Conservation (phyloP, 1,140 invertebrate species). For the Drosophila subobscura region DNA sequence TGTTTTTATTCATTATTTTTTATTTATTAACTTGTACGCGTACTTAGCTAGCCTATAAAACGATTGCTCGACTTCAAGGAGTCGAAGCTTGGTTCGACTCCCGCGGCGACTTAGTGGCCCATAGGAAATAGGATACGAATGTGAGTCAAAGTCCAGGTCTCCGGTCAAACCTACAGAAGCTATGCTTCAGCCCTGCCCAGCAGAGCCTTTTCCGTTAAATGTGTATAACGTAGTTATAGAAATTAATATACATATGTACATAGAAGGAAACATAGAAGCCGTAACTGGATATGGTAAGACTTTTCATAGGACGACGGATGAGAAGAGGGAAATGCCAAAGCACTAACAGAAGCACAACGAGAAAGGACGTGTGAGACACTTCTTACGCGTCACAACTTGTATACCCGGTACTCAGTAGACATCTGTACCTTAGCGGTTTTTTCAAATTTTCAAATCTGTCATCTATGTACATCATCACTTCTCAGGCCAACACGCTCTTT, state of each 20-base stretch:
- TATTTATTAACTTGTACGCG: slow-evolving; percentile 4
- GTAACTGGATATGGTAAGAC: slow-evolving; percentile 12
- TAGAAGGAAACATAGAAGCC: slow-evolving; percentile 13
- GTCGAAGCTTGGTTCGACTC: slow-evolving; percentile 48
- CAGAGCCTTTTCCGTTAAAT: slow-evolving; percentile 25
- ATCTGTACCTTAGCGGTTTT: too few relatives aligned
- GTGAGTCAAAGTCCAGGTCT: slow-evolving; percentile 21
- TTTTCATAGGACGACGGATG: not conserved
- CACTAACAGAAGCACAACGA: slow-evolving; percentile 1
- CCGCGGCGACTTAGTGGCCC: slow-evolving; percentile 40
- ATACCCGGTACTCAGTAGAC: too few relatives aligned
- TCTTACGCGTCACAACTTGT: too few relatives aligned
- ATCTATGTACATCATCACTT: too few relatives aligned
- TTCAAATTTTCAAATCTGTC: too few relatives aligned
- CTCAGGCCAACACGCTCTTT: slow-evolving; percentile 2
- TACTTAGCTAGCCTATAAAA: slow-evolving; percentile 41
- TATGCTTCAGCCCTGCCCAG: not conserved
- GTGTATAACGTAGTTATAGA: slow-evolving; percentile 38
- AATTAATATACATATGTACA: not conserved
- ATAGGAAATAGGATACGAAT: slow-evolving; percentile 29
- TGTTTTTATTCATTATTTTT: slow-evolving; percentile 44
- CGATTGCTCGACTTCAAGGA: slow-evolving; percentile 44
- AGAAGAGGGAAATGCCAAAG: slow-evolving; percentile 13
- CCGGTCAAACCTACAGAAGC: not conserved
- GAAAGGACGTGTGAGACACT: too few relatives aligned